Evolutionary conservation across 1,140 invertebrate genomes (phyloP).

Genomic region (Drosophila watanabei): DNA sequence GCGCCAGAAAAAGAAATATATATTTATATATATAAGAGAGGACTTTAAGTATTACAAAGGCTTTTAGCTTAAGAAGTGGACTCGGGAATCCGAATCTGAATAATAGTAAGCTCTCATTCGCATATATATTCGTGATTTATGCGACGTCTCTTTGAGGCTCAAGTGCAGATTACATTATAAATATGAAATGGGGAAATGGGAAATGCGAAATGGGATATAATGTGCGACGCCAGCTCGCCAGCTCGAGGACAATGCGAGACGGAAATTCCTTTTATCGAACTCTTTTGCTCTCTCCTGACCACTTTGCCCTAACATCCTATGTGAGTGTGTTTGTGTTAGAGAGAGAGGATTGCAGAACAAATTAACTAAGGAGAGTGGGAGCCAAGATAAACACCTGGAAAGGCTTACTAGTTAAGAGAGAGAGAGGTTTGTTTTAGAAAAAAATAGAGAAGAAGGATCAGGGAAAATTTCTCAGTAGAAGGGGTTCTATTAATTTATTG

Average conservation of each 20-base stretch:
- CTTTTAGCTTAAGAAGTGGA: constrained; percentile 75
- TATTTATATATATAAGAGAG: neutral
- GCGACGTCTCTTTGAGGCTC: constrained; percentile 76
- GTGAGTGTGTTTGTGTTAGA: neutral
- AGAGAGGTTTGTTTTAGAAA: no score
- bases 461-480: neutral
- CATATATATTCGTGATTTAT: constrained; percentile 65
- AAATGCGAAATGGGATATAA: constrained; percentile 39
- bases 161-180: constrained; percentile 83
- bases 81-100: constrained; percentile 33
- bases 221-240: constrained; percentile 54
- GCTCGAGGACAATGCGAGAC: constrained; percentile 74
- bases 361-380: constrained; percentile 18
- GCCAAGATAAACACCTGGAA: neutral
- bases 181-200: constrained; percentile 61
- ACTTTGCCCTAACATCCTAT: constrained; percentile 19
- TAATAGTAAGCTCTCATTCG: constrained; percentile 30
- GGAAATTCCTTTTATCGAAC: constrained; percentile 70
- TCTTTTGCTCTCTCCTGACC: constrained; percentile 31
- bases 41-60: constrained; percentile 41
- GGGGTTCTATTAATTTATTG: neutral
- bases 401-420: neutral
- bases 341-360: constrained; percentile 15
- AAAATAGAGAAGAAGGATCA: neutral
- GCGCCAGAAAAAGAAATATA: constrained; percentile 7